Evolutionary conservation across 2,888 invertebrate species (phyloP).

Genomic region (Drosophila putrida): DNA sequence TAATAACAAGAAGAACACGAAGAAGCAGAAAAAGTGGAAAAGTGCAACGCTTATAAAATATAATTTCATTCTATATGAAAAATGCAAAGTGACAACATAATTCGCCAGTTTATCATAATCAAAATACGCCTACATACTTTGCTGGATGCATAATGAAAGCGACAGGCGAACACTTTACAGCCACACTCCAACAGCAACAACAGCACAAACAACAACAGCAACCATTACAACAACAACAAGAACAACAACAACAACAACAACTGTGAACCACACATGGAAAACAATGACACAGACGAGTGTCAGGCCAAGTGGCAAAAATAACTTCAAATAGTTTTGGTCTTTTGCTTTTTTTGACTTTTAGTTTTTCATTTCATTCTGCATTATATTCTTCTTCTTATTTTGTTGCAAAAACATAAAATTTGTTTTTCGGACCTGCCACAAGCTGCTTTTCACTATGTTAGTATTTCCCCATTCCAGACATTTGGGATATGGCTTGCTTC

Average conservation of each 20-base stretch:
- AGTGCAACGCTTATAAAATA: slow-evolving; percentile 74
- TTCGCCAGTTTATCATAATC: slow-evolving; percentile 84
- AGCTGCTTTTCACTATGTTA: slow-evolving; percentile 32
- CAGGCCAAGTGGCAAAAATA: slow-evolving; percentile 81
- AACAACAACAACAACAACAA: slow-evolving; percentile 37
- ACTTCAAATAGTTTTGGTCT: slow-evolving; percentile 75
- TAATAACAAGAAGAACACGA: slow-evolving; percentile 24
- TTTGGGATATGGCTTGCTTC: slow-evolving; percentile 35
- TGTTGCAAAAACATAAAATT: slow-evolving; percentile 53
- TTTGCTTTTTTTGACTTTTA: slow-evolving; percentile 14
- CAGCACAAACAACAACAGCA: slow-evolving; percentile 39
- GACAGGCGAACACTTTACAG: slow-evolving; percentile 76
- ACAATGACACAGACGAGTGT: slow-evolving; percentile 81
- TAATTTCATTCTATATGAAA: slow-evolving; percentile 82
- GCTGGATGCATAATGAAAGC: slow-evolving; percentile 76
- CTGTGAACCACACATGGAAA: slow-evolving; percentile 60
- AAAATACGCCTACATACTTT: slow-evolving; percentile 79
- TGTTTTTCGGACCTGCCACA: slow-evolving; percentile 55
- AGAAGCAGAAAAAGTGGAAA: slow-evolving; percentile 29
- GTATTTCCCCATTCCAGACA: slow-evolving; percentile 51
- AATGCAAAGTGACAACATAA: slow-evolving; percentile 84
- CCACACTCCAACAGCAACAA: slow-evolving; percentile 62
- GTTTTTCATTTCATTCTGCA: slow-evolving; percentile 20
- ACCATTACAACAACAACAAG: slow-evolving; percentile 29
- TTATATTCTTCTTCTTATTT: slow-evolving; percentile 14